phyloP scores from a whole-genome alignment of 2,888 invertebrate species.

The Eulithis testata region DNA sequence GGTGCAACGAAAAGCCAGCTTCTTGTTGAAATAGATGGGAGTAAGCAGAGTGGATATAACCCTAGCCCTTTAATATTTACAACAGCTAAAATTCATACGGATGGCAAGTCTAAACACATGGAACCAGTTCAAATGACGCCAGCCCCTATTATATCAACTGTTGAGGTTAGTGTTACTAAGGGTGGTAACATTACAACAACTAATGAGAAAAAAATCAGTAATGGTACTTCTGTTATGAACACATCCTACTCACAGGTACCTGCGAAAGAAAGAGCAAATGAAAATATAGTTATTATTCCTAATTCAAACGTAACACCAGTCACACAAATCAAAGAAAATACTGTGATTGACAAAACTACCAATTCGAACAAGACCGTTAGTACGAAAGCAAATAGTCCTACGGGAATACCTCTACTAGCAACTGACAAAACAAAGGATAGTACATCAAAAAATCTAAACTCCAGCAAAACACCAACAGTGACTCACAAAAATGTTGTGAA shows the following conservation, averaged over 20 bases:
- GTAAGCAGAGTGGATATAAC: constrained; percentile 55
- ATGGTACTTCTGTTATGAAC: constrained; percentile 42
- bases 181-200: constrained; percentile 41
- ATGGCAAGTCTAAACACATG: constrained; percentile 66
- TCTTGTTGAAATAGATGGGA: constrained; percentile 67
- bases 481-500: constrained; percentile 21
- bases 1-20: constrained; percentile 60
- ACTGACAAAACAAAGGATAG: neutral
- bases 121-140: constrained; percentile 72
- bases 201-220: constrained; percentile 42
- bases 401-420: neutral
- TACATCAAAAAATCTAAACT: neutral
- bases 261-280: constrained; percentile 29
- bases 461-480: constrained; percentile 17
- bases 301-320: constrained; percentile 14
- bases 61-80: constrained; percentile 75
- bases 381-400: constrained; percentile 1
- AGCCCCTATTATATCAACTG: constrained; percentile 71
- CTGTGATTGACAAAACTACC: neutral
- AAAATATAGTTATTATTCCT: constrained; percentile 7
- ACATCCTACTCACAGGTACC: constrained; percentile 32
- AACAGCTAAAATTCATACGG: constrained; percentile 78
- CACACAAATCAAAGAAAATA: constrained; percentile 26
- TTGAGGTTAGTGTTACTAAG: constrained; percentile 63
- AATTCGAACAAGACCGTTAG: neutral